phyloP scores from a whole-genome alignment of 2,888 invertebrate genomes.

The Tetramorium bicarinatum region DNA sequence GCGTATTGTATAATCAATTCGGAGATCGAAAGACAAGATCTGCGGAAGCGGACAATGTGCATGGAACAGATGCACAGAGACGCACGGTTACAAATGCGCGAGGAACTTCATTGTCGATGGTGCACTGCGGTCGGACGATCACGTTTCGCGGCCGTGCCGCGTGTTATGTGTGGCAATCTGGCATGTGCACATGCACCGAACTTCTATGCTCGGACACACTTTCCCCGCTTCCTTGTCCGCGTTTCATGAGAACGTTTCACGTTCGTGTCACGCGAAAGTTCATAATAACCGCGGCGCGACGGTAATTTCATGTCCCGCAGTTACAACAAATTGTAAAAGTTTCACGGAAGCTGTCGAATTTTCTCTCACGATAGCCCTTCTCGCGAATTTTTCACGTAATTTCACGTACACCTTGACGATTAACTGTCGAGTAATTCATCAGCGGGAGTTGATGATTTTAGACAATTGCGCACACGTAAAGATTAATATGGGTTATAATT shows the following conservation, averaged over 20 bases:
- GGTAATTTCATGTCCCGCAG: conserved; percentile 62
- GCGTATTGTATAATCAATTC: background rate
- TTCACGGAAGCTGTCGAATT: conserved; percentile 31
- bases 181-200: conserved; percentile 57
- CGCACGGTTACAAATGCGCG: conserved; percentile 59
- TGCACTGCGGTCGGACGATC: conserved; percentile 68
- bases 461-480: background rate
- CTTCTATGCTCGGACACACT: conserved; percentile 53
- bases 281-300: conserved; percentile 69
- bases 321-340: conserved; percentile 56
- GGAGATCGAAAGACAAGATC: background rate
- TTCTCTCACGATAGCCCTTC: conserved; percentile 1
- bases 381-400: conserved; percentile 13
- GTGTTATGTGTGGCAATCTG: conserved; percentile 65
- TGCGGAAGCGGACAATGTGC: background rate
- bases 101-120: conserved; percentile 61
- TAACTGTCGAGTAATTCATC: background rate
- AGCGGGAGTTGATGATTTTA: background rate
- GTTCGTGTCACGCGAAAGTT: conserved; percentile 72
- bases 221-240: conserved; percentile 47
- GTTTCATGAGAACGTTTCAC: conserved; percentile 62
- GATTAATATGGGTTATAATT: background rate
- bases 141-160: conserved; percentile 66
- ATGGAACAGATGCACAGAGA: conserved; percentile 5
- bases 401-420: conserved; percentile 1